A percentile compares a stretch with the other conserved stretches of the same genome.
phyloP scores from a whole-genome alignment of 2,888 invertebrate genomes.

The Scaptomyza tumidula region DNA sequence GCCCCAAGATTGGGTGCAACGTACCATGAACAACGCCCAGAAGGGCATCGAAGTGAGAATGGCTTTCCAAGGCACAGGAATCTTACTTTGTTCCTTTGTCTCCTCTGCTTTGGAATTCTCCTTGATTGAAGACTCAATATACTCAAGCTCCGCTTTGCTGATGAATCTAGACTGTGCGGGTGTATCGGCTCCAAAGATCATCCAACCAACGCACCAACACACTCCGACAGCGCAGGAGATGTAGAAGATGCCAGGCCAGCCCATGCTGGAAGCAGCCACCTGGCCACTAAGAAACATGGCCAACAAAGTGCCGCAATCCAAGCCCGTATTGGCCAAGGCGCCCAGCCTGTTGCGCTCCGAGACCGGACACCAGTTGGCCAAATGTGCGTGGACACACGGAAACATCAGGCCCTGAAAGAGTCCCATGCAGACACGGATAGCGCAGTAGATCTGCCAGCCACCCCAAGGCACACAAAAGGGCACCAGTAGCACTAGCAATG shows the following conservation, averaged over 20 bases:
- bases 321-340: conserved; percentile 86
- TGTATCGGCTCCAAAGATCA: conserved; percentile 86
- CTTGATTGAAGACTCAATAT: conserved; percentile 86
- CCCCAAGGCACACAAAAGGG: conserved; percentile 88
- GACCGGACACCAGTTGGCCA: conserved; percentile 89
- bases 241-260: conserved; percentile 90
- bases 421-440: conserved; percentile 88
- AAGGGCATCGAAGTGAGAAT: conserved; percentile 88
- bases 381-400: conserved; percentile 88
- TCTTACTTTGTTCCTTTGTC: conserved; percentile 43
- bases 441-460: conserved; percentile 87
- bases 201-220: conserved; percentile 86
- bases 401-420: conserved; percentile 88
- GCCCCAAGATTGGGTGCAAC: conserved; percentile 89
- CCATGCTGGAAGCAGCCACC: conserved; percentile 86
- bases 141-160: conserved; percentile 86
- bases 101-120: conserved; percentile 34
- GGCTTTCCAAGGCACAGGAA: conserved; percentile 87
- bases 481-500: conserved; percentile 88
- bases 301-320: conserved; percentile 88
- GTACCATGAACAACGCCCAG: conserved; percentile 86
- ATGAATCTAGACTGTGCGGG: conserved; percentile 86
- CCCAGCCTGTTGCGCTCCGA: conserved; percentile 87
- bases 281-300: conserved; percentile 88
- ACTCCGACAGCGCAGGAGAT: conserved; percentile 86